These are phyloP conservation scores for Callosobruchus maculatus DNA, from an alignment of 2,888 invertebrate species.

Conservation along the genomic window DNA sequence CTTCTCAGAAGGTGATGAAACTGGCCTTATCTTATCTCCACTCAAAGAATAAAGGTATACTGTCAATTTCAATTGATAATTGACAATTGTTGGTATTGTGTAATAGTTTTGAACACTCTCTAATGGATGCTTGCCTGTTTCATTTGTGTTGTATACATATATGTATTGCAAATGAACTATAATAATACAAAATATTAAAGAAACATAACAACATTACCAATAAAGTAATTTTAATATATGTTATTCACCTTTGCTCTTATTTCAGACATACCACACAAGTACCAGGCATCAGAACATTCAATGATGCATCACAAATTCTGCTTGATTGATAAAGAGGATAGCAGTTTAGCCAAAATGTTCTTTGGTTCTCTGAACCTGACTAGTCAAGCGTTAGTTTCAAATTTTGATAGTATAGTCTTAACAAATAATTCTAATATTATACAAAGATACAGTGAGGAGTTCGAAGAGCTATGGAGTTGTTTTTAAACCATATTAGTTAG, in stretches of 20 bases:
- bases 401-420: constrained; percentile 36
- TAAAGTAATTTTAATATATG: neutral
- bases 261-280: constrained; percentile 55
- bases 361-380: constrained; percentile 40
- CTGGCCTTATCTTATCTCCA: too few species aligned
- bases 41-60: too few species aligned
- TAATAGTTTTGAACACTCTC: too few species aligned
- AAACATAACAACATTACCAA: constrained; percentile 18
- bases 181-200: constrained; percentile 4
- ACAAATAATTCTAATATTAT: constrained; percentile 36
- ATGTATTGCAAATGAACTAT: too few species aligned
- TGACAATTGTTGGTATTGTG: too few species aligned
- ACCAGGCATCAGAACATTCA: constrained; percentile 41
- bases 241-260: constrained; percentile 30
- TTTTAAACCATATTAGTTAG: constrained; percentile 6
- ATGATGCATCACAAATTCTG: constrained; percentile 73
- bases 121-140: too few species aligned
- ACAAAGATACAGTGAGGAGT: constrained; percentile 32
- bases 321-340: constrained; percentile 34
- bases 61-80: too few species aligned
- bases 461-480: constrained; percentile 35
- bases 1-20: too few species aligned
- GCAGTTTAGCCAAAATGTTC: constrained; percentile 30
- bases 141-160: too few species aligned
- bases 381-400: constrained; percentile 32